phyloP scores from a whole-genome alignment of 2,797 vertebrate genomes.

The Echeneis naucrates region DNA sequence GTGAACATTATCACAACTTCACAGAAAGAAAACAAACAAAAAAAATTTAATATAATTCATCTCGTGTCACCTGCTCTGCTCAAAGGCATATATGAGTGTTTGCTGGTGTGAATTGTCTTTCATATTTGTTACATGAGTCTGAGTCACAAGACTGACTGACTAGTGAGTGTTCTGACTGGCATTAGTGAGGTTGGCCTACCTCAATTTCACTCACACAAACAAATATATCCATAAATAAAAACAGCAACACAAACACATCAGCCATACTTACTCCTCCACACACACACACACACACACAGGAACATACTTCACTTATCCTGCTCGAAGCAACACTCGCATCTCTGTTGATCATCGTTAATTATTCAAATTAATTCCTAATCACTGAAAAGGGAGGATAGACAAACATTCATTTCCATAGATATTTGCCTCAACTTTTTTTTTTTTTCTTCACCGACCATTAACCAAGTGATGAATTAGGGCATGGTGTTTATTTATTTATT shows the following conservation, averaged over 20 bases:
- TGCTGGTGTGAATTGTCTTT: neutral
- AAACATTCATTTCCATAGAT: constrained; percentile 87
- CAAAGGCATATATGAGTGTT: neutral
- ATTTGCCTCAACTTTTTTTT: constrained; percentile 71
- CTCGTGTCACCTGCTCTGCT: neutral
- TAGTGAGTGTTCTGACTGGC: constrained; percentile 2
- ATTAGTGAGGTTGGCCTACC: constrained; percentile 25
- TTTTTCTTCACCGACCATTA: constrained; percentile 74
- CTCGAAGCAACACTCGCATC: constrained; percentile 75
- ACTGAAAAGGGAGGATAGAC: constrained; percentile 81
- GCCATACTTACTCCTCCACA: constrained; percentile 4
- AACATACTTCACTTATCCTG: constrained; percentile 56
- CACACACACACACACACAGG: constrained; percentile 7
- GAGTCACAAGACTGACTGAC: neutral
- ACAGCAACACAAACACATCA: constrained; percentile 57
- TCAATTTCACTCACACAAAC: constrained; percentile 27
- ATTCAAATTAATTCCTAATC: constrained; percentile 87
- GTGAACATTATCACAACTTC: neutral
- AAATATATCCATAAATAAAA: constrained; percentile 51
- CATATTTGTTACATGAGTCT: neutral
- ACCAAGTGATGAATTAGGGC: constrained; percentile 82
- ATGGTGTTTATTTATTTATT: constrained; percentile 84
- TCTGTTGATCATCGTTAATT: constrained; percentile 82
- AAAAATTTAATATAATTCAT: neutral
- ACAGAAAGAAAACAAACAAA: neutral